Base-by-base conservation (phyloP, 2,797 vertebrate genomes). In the Alectoris magna region DNA sequence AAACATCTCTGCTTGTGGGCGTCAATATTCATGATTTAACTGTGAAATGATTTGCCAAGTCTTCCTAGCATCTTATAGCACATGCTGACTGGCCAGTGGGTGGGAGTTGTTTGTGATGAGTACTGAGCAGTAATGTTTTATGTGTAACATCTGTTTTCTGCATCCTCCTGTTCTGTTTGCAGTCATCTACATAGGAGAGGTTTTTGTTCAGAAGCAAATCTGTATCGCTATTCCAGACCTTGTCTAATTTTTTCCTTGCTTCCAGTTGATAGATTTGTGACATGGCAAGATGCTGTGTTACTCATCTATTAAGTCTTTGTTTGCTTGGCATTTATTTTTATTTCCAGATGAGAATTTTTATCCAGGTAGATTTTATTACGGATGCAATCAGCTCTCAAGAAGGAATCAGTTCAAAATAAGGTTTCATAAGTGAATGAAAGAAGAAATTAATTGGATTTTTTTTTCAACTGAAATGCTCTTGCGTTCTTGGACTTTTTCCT, bases 91-190 rank as follows among this genome's bases (percentile, higher is more conserved):
- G 87, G 71, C 80, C 86, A 72, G 93, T 94, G 84, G 90, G 94
- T 91, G 91, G 90, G 84, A 91, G 79, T 69, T 84, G 73, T 76
- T 95, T 82, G 73, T 76, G 79, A 71, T 81, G 88, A 93, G 87
- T 92, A 76, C 43, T 96, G 91, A 84, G 88, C 58, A 60, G 69
- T 89, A 67, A 74, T 79, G 83, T 92, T 95, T 96, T 90, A 94
- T 92, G 79, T 81, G 64, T 82, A 94, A 92, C 94, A 95, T 93
- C 91, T 97, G 87, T 58, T 91, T 96, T 78, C 49, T 86, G 75
- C 36, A 63, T 94, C 82, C 84, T 92, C 26, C 66, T 83, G 87
- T 94, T 96, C 74, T 58, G 62, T 92, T 87, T 87, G 44, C 39
- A 74, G 74, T 84, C 62, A 75, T 94, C 91, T 92, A 38, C 63